These are phyloP conservation scores for Meiosimyza platycephala DNA, from an alignment of 2,888 invertebrate genomes.

Conservation along the genomic window DNA sequence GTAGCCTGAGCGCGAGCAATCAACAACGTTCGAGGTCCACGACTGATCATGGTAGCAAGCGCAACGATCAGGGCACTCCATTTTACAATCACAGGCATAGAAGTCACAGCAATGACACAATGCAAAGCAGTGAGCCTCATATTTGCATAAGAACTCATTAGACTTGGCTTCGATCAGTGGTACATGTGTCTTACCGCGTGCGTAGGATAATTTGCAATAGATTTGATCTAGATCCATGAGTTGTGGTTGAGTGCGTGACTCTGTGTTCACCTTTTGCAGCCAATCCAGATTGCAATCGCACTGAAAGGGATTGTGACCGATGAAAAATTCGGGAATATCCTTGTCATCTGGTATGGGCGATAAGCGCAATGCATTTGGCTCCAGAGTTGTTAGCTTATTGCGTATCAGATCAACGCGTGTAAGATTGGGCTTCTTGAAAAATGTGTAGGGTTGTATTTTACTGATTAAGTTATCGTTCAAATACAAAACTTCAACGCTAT, in stretches of 20 bases:
- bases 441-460: slow-evolving; percentile 89
- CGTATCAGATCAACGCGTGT: slow-evolving; percentile 92
- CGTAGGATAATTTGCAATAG: slow-evolving; percentile 88
- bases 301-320: slow-evolving; percentile 92
- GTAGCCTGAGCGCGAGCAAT: slow-evolving; percentile 86
- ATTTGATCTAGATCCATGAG: slow-evolving; percentile 91
- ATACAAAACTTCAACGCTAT: slow-evolving; percentile 86
- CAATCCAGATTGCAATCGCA: slow-evolving; percentile 97
- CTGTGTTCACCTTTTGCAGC: slow-evolving; percentile 90
- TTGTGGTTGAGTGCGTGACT: slow-evolving; percentile 83
- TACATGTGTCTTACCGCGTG: slow-evolving; percentile 84
- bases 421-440: slow-evolving; percentile 89
- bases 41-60: slow-evolving; percentile 94
- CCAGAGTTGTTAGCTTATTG: slow-evolving; percentile 90
- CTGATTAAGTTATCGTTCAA: slow-evolving; percentile 90
- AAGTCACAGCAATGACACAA: slow-evolving; percentile 96
- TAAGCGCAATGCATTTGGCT: slow-evolving; percentile 86
- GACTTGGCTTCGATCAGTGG: slow-evolving; percentile 88
- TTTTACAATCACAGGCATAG: slow-evolving; percentile 97
- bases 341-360: slow-evolving; percentile 83
- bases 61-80: slow-evolving; percentile 94
- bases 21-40: slow-evolving; percentile 93
- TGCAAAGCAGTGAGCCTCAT: slow-evolving; percentile 93
- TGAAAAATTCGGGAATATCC: slow-evolving; percentile 88
- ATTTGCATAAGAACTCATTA: slow-evolving; percentile 91